Percentiles rank a stretch among this genome's conserved stretches.
phyloP scores from a whole-genome alignment of 2,797 vertebrate genomes.

The Phataginus tetradactyla region DNA sequence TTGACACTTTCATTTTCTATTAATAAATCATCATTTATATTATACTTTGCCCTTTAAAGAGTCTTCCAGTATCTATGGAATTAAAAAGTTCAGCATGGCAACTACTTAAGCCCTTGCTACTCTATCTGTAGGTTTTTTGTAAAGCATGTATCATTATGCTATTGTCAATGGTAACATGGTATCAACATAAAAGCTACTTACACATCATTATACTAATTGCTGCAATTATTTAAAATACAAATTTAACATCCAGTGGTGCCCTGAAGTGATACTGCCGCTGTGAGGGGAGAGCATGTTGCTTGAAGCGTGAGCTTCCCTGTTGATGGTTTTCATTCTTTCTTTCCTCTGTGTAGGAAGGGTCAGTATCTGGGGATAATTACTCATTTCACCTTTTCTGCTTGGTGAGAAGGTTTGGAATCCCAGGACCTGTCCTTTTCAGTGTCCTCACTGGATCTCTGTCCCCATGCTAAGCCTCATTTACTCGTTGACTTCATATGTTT shows the following conservation, averaged over 20 bases:
- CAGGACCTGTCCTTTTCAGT: neutral
- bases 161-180: neutral
- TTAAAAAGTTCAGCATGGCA: slow-evolving; percentile 28
- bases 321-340: neutral
- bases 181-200: slow-evolving; percentile 18
- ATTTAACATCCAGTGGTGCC: neutral
- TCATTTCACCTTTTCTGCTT: neutral
- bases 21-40: slow-evolving; percentile 22
- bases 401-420: slow-evolving; percentile 27
- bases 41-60: neutral
- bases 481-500: neutral
- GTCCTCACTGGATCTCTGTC: neutral
- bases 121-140: neutral
- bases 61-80: neutral
- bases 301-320: neutral
- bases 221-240: slow-evolving; percentile 23
- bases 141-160: neutral
- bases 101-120: neutral
- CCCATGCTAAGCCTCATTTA: neutral
- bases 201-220: slow-evolving; percentile 34
- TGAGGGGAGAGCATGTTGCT: neutral
- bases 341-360: slow-evolving; percentile 21
- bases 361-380: neutral
- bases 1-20: neutral
- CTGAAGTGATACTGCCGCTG: neutral